Evolutionary conservation across 2,888 invertebrate genomes (phyloP), one percentile per base, ranked within the genome.

Genomic region (Fragum sueziense): DNA sequence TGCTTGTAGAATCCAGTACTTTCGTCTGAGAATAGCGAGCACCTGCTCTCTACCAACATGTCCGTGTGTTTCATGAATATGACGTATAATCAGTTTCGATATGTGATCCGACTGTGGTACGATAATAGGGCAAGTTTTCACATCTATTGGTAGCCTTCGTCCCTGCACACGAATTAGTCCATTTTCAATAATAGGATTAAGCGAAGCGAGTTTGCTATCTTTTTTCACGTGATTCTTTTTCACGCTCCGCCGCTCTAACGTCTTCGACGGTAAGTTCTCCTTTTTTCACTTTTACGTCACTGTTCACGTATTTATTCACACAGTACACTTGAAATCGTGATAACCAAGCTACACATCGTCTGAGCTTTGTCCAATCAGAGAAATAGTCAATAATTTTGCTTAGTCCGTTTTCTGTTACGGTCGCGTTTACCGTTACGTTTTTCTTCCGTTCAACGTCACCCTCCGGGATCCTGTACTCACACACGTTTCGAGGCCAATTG

Each of bases 331-430:
- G 59, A 61, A 71, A 72, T 25, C 62, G 47, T 9, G 54, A n/a
- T n/a, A 75, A 51, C 80, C 73, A 76, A 31, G 76, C 72, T 6
- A 67, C 34, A 6, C 59, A 67, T 70, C 65, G 6, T 41, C 29
- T 29, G 34, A 71, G 61, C 70, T 61, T 71, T 14, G 41, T 59
- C 79, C 74, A 74, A n/a, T 74, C 68, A 3, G 79, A 74, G 59
- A 29, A 79, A 37, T n/a, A 22, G 54, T n/a, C n/a, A n/a, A n/a
- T n/a, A n/a, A n/a, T n/a, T n/a, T n/a, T n/a, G n/a, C n/a, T n/a
- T n/a, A n/a, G n/a, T n/a, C n/a, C n/a, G n/a, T n/a, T n/a, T n/a
- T n/a, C n/a, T n/a, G n/a, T n/a, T n/a, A n/a, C n/a, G n/a, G n/a
- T n/a, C n/a, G n/a, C n/a, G n/a, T n/a, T n/a, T n/a, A n/a, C n/a